Evolutionary conservation across 2,797 vertebrate species (phyloP), one percentile per base, ranked within the genome.

Genomic region (Bradypodion pumilum): DNA sequence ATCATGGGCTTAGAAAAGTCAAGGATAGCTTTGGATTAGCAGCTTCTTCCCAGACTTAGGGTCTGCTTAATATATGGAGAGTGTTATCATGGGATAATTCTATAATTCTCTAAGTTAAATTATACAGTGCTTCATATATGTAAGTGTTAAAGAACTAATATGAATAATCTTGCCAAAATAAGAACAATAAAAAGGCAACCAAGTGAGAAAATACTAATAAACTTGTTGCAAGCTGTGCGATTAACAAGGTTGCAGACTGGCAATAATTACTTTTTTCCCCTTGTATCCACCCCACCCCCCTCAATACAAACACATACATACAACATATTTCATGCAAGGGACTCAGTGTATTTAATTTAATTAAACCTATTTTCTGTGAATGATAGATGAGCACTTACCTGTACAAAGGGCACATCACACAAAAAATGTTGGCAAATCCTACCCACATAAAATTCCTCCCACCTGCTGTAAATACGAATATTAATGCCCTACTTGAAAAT

Each of bases 141-240:
- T 6, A 40, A 78, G 37, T 65, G 7, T 16, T 65, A 9, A 63
- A 78, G 37, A 63, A n/a, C 15, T 7, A 2, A n/a, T 78, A 56
- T 10, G 7, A 76, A 37, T 60, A 42, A 46, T 66, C 8, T 78
- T 25, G 5, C n/a, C 27, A 19, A 46, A 65, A 21, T 23, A 78
- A 63, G 74, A 90, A 88, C 89, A 85, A 0, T 83, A 29, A 32
- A 56, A 85, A n/a, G 40, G 49, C 72, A 40, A 37, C 6, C 62
- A 85, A 86, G 21, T 78, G 72, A 69, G 49, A 15, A 49, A 8
- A 81, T 52, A 76, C 70, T 83, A 80, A 85, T 77, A 77, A 90
- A 27, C 3, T 74, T 70, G 65, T 90, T 46, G 81, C 63, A 59
- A 87, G 87, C 88, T 81, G 27, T 32, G 70, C 85, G 76, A 44